Conservation (phyloP, 2,797 vertebrate species). For the Gobionotothen gibberifrons region DNA sequence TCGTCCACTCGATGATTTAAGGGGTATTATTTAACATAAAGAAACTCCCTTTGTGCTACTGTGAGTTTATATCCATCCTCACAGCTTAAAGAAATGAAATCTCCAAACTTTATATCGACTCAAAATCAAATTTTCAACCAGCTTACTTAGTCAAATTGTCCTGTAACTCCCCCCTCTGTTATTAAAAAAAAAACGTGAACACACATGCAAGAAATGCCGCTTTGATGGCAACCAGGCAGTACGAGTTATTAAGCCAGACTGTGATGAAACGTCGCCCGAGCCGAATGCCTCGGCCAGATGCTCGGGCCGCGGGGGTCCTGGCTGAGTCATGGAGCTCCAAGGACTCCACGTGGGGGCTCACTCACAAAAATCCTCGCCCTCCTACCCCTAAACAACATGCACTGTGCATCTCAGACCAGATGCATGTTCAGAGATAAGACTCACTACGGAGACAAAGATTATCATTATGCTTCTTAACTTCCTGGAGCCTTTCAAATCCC, state of each 20-base stretch:
- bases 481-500: slow-evolving; percentile 35
- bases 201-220: slow-evolving; percentile 35
- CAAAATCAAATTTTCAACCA: slow-evolving; percentile 35
- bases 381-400: slow-evolving; percentile 33
- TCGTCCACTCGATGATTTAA: background rate
- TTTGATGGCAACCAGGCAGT: slow-evolving; percentile 50
- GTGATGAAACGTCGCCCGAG: slow-evolving; percentile 59
- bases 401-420: slow-evolving; percentile 58
- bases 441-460: slow-evolving; percentile 52
- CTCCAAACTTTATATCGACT: background rate
- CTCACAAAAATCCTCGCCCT: slow-evolving; percentile 38
- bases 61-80: slow-evolving; percentile 28
- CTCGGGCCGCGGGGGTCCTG: slow-evolving; percentile 74
- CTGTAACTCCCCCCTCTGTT: slow-evolving; percentile 12
- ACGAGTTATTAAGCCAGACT: slow-evolving; percentile 55
- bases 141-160: slow-evolving; percentile 34
- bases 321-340: slow-evolving; percentile 73
- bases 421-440: slow-evolving; percentile 60
- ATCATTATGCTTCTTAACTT: slow-evolving; percentile 40
- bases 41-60: slow-evolving; percentile 27
- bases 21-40: background rate
- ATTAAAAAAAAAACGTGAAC: slow-evolving; percentile 41
- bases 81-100: slow-evolving; percentile 5
- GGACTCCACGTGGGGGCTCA: slow-evolving; percentile 60
- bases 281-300: slow-evolving; percentile 77